Evolutionary conservation across 2,113 vertebrate genomes (phyloP), one percentile per base, ranked within the genome.

Genomic region (Pangasianodon hypophthalmus): DNA sequence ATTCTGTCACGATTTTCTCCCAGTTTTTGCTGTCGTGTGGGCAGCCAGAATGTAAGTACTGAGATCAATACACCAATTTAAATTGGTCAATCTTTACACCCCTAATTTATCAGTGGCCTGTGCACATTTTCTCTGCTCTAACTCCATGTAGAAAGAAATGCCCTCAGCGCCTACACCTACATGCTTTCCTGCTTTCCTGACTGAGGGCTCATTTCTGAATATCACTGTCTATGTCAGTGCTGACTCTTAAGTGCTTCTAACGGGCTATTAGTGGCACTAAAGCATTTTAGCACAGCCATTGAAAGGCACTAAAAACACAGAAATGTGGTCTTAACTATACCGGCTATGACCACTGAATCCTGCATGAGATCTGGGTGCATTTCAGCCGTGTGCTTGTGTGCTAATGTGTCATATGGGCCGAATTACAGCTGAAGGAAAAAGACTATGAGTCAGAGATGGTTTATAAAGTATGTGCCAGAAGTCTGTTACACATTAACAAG

Each of bases 201-300:
- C 92, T 94, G 92, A 89, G 88, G 92, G 91, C 91, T 92, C 84
- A 87, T 89, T 91, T 90, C 91, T 93, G 92, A 91, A 93, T 94
- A 93, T 95, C 94, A 92, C 92, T 91, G 90, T 94, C 94, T 95
- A 94, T 93, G 91, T 86, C 89, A 91, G 90, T 90, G 88, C 91
- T 88, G 90, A 92, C 92, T 94, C 94, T 94, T 95, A 95, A 95
- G 95, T 93, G 93, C 93, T 94, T 95, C 93, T 89, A 94, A 91
- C 92, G 92, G 90, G 93, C 94, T 94, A 95, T 96, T 95, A 96
- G 92, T 88, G 91, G 93, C 93, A 93, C 93, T 94, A 94, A 90
- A 92, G 91, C 93, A 92, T 94, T 92, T 95, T 79, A 95, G 93
- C 89, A 90, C 89, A 91, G 94, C 91, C 92, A 93, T 94, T 95